Conservation (phyloP, 2,797 vertebrate species). For the Diceros bicornis region DNA sequence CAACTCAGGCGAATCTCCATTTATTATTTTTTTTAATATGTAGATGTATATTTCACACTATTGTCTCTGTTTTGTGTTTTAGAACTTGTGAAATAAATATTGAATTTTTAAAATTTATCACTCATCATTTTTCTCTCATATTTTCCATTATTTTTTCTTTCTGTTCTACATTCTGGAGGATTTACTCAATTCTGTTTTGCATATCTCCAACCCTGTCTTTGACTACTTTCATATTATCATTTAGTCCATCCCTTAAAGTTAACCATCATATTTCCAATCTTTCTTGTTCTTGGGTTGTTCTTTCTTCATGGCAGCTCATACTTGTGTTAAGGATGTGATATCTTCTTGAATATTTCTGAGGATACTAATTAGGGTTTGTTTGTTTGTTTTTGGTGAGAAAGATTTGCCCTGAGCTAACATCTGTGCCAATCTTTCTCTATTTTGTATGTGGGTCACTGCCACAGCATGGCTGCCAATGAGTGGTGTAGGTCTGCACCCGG, state of each 20-base stretch:
- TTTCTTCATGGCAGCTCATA: background rate
- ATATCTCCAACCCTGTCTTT: background rate
- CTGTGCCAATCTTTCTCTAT: no score
- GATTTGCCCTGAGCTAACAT: no score
- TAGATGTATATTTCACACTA: background rate
- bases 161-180: background rate
- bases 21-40: background rate
- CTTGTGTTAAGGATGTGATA: background rate
- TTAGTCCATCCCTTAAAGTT: background rate
- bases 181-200: background rate
- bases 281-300: background rate
- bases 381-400: no score
- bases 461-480: no score
- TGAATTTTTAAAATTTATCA: background rate
- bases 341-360: background rate
- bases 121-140: background rate
- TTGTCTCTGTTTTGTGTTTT: background rate
- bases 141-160: constrained; percentile 11
- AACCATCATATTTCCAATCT: background rate
- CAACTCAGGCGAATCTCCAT: background rate
- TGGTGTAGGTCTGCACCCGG: no score
- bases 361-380: background rate
- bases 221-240: background rate
- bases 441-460: no score
- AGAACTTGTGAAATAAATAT: background rate